A percentile compares a stretch with the other conserved stretches of the same genome.
phyloP scores from a whole-genome alignment of 2,797 vertebrate genomes.

The Erpetoichthys calabaricus region DNA sequence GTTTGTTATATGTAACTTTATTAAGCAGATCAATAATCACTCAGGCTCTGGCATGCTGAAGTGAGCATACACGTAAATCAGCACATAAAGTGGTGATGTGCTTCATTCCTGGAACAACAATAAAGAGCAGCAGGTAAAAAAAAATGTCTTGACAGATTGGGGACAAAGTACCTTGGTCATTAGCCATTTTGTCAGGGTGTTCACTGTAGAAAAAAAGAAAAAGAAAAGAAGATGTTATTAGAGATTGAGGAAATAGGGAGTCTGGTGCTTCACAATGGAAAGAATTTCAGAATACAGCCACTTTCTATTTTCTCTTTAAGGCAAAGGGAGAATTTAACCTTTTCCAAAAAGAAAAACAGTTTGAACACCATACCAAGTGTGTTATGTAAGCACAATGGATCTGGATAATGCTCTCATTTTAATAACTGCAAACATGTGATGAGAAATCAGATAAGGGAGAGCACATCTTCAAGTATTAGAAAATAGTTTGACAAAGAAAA shows the following conservation, averaged over 20 bases:
- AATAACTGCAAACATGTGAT: too few species aligned
- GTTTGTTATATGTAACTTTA: conserved; percentile 35
- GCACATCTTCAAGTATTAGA: too few species aligned
- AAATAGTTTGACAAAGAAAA: too few species aligned
- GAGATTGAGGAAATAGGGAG: conserved; percentile 1
- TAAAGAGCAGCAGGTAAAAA: conserved; percentile 9
- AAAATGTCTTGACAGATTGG: conserved; percentile 15
- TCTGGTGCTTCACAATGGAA: conserved; percentile 1
- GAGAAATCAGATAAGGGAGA: too few species aligned
- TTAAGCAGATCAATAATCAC: conserved; percentile 46
- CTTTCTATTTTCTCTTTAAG: background rate
- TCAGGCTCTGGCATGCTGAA: conserved; percentile 18
- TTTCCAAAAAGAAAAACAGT: too few species aligned
- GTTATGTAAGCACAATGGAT: too few species aligned
- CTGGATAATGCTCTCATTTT: too few species aligned
- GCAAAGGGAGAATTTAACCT: too few species aligned
- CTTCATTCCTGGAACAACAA: conserved; percentile 7
- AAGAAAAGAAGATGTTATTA: conserved; percentile 31
- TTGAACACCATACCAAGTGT: too few species aligned
- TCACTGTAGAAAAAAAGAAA: conserved; percentile 43
- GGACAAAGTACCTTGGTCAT: conserved; percentile 66
- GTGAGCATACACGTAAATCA: conserved; percentile 33
- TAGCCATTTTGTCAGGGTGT: conserved; percentile 83
- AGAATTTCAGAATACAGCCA: conserved; percentile 12
- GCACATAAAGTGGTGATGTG: conserved; percentile 13